These are phyloP conservation scores for Pardalotus punctatus DNA, from an alignment of 2,113 vertebrate species.

Conservation along the genomic window DNA sequence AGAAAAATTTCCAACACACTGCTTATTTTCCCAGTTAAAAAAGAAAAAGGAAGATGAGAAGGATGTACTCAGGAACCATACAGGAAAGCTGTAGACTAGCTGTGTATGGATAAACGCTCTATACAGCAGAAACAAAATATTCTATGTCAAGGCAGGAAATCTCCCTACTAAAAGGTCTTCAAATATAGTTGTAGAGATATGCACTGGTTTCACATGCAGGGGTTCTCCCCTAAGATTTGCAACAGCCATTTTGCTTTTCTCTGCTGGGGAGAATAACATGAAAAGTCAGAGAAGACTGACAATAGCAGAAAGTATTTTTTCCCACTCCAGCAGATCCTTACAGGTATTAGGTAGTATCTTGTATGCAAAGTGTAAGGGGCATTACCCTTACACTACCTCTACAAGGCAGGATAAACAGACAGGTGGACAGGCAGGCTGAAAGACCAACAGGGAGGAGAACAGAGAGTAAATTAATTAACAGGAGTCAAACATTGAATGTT, in stretches of 20 bases:
- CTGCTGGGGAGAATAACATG: neutral
- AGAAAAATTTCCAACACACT: conserved; percentile 64
- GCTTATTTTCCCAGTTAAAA: conserved; percentile 46
- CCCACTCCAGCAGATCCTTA: neutral
- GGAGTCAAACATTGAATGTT: neutral
- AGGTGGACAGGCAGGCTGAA: neutral
- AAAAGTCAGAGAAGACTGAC: neutral
- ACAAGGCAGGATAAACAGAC: neutral
- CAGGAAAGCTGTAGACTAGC: conserved; percentile 7
- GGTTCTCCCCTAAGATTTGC: neutral
- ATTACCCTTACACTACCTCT: neutral
- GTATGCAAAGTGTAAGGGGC: neutral
- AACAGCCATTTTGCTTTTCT: neutral
- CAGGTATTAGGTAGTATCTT: neutral
- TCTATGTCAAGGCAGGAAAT: neutral
- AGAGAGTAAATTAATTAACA: neutral
- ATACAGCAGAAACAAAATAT: conserved; percentile 27
- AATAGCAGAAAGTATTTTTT: neutral
- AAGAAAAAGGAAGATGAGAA: conserved; percentile 22
- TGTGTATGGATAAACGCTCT: conserved; percentile 25
- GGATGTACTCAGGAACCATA: conserved; percentile 42
- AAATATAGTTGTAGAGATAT: neutral
- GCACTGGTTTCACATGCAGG: neutral
- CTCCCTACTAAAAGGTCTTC: neutral
- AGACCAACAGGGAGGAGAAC: neutral